phyloP scores from a whole-genome alignment of 2,888 invertebrate species.

The Sesia bembeciformis region DNA sequence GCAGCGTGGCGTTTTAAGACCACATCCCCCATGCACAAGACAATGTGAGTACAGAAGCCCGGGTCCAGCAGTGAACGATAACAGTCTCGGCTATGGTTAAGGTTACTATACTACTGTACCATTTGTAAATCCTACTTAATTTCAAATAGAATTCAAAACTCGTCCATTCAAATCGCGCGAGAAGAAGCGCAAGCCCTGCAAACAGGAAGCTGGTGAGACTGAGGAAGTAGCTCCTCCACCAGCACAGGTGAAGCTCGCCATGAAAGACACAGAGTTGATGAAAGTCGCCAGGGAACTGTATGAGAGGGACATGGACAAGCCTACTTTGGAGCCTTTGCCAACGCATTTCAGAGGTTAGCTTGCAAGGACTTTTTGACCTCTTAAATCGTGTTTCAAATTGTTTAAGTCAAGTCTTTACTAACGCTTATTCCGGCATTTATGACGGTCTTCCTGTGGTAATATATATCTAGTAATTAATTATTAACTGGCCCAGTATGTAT shows the following conservation, averaged over 20 bases:
- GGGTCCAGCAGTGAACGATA: too few species aligned
- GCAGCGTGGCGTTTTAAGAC: too few species aligned
- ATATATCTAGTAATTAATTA: too few species aligned
- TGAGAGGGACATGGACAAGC: conserved; percentile 39
- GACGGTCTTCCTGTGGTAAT: too few species aligned
- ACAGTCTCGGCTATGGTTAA: not conserved
- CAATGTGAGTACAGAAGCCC: too few species aligned
- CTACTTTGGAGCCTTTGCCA: conserved; percentile 43
- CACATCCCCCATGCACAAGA: too few species aligned
- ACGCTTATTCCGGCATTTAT: too few species aligned
- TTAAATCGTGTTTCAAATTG: too few species aligned
- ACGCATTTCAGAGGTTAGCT: conserved; percentile 55
- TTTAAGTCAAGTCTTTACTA: too few species aligned
- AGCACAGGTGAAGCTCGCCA: conserved; percentile 35
- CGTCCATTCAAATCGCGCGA: conserved; percentile 47
- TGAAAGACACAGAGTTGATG: conserved; percentile 64
- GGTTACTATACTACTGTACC: not conserved
- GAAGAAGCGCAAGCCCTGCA: conserved; percentile 34
- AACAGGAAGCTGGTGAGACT: conserved; percentile 13
- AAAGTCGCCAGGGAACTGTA: conserved; percentile 50
- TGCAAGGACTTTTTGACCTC: not conserved
- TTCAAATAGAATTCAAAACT: conserved; percentile 39
- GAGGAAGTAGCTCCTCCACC: conserved; percentile 14
- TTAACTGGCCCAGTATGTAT: too few species aligned
- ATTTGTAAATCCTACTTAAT: not conserved